Evolutionary conservation across 2,113 vertebrate species (phyloP), one percentile per base, ranked within the genome.

Genomic region (Helogale parvula): DNA sequence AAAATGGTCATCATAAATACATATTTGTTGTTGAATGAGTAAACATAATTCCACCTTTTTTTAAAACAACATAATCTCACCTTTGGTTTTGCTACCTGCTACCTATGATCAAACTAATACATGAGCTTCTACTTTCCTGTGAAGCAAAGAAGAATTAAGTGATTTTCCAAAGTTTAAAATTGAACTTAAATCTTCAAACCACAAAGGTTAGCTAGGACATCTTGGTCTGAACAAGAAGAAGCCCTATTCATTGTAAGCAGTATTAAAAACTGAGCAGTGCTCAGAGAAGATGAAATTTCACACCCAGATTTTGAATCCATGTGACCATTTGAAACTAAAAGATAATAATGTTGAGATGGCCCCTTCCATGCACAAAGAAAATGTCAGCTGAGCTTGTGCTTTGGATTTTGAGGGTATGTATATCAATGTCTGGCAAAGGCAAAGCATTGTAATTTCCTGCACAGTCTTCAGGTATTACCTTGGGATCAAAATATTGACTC

Each of bases 241-340:
- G 60, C 77, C 69, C 19, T 97, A 65, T 71, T 82, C 13, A n/a
- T 83, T 79, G 23, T 33, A 76, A 82, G 81, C 71, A 72, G 41
- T 69, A 15, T 89, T 92, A 88, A 82, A 41, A 80, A 60, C 33
- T 86, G 63, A 95, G 60, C 47, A 77, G 29, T 83, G 41, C 68
- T 57, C 33, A 88, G 38, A 89, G 66, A 60, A 82, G 38, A 65
- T 90, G 38, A 72, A 91, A 96, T 87, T 95, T 65, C 29, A 80
- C 41, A 66, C 41, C 15, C 33, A 93, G 27, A 71, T 83, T 94
- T 65, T 88, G 65, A 96, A 5, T 68, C 41, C 79, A 83, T 27
- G n/a, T 80, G 60, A 82, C 52, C 66, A 76, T 77, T 60, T 97
- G 47, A 88, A 96, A 83, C 92, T 27, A 27, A 90, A 92, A 90